phyloP scores from a whole-genome alignment of 2,113 vertebrate species.

The Burhinus oedicnemus region DNA sequence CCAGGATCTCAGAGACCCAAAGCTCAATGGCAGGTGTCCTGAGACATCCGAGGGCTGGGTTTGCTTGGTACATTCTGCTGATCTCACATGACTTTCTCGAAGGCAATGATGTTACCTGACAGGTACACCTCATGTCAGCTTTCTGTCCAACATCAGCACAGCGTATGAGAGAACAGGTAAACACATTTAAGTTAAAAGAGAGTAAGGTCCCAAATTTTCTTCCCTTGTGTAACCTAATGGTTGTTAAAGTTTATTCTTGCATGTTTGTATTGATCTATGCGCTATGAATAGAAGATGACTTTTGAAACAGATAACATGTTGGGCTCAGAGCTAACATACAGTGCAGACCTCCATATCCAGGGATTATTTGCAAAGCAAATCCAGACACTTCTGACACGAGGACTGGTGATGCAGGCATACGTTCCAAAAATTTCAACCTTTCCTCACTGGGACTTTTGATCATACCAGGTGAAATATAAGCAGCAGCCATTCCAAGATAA shows the following conservation, averaged over 20 bases:
- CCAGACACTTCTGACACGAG: neutral
- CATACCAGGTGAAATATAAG: neutral
- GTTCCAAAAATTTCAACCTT: neutral
- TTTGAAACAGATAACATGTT: neutral
- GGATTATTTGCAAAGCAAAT: neutral
- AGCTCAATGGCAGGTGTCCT: neutral
- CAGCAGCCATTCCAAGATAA: neutral
- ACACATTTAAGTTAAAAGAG: neutral
- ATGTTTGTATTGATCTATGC: neutral
- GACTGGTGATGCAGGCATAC: fast-evolving
- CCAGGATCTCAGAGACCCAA: neutral
- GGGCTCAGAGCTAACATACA: neutral
- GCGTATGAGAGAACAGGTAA: neutral
- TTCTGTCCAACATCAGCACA: neutral
- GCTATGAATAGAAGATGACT: neutral
- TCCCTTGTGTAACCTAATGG: neutral
- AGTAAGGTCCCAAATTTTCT: neutral
- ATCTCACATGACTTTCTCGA: neutral
- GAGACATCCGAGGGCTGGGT: neutral
- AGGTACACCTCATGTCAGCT: neutral
- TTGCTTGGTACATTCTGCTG: neutral
- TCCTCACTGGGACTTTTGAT: neutral
- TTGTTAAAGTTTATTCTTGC: neutral
- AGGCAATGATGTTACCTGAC: neutral
- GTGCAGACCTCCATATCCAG: neutral